A percentile compares a stretch with the other conserved stretches of the same genome.
phyloP scores from a whole-genome alignment of 1,140 invertebrate genomes.

The Aleiodes sp. region DNA sequence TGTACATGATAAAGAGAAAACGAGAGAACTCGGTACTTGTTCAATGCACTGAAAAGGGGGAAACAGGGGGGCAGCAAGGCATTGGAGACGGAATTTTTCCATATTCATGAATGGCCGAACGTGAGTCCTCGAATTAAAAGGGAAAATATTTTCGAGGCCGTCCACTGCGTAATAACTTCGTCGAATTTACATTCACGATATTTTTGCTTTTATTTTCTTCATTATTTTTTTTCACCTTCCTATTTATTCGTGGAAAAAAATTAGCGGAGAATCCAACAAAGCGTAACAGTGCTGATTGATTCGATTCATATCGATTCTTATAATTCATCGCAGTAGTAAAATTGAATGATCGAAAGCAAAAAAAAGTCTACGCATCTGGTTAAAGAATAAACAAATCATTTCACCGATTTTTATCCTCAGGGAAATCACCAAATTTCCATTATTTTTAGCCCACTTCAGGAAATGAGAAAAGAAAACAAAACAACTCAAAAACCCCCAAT shows the following conservation, averaged over 20 bases:
- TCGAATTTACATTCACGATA: slow-evolving; percentile 18
- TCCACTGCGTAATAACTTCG: slow-evolving; percentile 23
- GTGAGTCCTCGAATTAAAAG: slow-evolving; percentile 24
- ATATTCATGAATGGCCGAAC: slow-evolving; percentile 28
- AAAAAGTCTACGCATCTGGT: too few species aligned
- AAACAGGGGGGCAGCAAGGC: neutral
- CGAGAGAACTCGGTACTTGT: neutral
- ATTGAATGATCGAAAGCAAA: too few species aligned
- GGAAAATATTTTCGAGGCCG: slow-evolving; percentile 25
- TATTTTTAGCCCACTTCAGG: too few species aligned
- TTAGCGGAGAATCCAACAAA: neutral
- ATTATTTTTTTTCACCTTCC: neutral
- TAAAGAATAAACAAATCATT: too few species aligned
- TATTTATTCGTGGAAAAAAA: neutral
- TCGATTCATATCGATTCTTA: neutral
- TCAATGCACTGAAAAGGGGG: neutral
- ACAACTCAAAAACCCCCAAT: too few species aligned
- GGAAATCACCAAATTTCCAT: too few species aligned
- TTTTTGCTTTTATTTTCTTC: neutral
- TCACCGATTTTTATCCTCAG: too few species aligned
- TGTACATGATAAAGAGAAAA: slow-evolving; percentile 20
- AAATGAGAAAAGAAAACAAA: too few species aligned
- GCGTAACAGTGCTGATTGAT: neutral
- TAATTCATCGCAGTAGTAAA: too few species aligned
- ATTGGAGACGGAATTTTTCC: slow-evolving; percentile 23